These are phyloP conservation scores for Hippocampus mohnikei DNA, from an alignment of 2,113 vertebrate species.

Conservation along the genomic window DNA sequence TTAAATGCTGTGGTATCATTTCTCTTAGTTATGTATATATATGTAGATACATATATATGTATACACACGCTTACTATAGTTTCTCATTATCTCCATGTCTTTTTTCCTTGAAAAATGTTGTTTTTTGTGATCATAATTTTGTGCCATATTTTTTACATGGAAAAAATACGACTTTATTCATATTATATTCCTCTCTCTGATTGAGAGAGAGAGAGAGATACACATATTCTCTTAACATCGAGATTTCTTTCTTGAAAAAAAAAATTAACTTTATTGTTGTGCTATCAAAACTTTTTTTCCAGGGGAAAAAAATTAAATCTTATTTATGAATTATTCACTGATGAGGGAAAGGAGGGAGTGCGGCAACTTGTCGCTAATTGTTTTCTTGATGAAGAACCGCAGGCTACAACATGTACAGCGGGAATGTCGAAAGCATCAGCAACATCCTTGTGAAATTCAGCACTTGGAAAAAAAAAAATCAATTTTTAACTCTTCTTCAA, in stretches of 20 bases:
- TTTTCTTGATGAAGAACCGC: slow-evolving; percentile 36
- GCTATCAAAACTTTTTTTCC: slow-evolving; percentile 26
- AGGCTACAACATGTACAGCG: slow-evolving; percentile 28
- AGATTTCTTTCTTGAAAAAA: background rate
- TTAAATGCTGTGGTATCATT: no score
- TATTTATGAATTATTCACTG: background rate
- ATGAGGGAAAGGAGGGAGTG: background rate
- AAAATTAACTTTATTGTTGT: background rate
- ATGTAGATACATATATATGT: no score
- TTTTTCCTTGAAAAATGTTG: no score
- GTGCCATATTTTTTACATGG: no score
- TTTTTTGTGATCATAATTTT: no score
- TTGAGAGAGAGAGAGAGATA: no score
- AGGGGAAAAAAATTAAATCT: slow-evolving; percentile 23
- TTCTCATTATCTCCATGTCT: no score
- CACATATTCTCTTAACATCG: background rate
- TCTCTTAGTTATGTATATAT: no score
- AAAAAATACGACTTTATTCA: no score
- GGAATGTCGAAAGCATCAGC: slow-evolving; percentile 23
- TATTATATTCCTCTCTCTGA: no score
- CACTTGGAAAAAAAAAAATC: slow-evolving; percentile 14
- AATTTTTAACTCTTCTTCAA: slow-evolving; percentile 14
- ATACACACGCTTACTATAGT: no score
- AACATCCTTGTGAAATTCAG: slow-evolving; percentile 4
- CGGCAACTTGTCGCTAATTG: background rate